phyloP scores from a whole-genome alignment of 2,113 vertebrate species.

The Egretta garzetta region DNA sequence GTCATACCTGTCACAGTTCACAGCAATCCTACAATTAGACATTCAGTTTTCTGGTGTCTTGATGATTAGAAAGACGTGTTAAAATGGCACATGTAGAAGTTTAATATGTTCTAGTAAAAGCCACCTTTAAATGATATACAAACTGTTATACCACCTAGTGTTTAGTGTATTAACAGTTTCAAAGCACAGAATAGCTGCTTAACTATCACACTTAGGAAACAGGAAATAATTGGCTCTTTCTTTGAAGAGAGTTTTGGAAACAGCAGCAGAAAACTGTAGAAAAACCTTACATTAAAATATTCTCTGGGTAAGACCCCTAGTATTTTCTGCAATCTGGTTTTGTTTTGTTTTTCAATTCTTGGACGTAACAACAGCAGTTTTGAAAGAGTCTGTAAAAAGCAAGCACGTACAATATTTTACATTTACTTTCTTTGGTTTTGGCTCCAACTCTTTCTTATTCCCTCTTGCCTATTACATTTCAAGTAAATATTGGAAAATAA shows the following conservation, averaged over 20 bases:
- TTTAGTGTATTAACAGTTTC: background rate
- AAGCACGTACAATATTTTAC: background rate
- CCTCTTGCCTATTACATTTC: background rate
- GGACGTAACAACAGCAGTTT: background rate
- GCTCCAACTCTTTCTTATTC: background rate
- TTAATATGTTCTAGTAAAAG: background rate
- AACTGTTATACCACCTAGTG: background rate
- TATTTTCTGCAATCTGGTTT: background rate
- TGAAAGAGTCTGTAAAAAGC: background rate
- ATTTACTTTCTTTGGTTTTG: background rate
- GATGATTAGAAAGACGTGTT: background rate
- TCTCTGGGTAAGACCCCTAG: background rate
- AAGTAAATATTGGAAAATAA: background rate
- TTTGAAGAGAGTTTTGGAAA: background rate
- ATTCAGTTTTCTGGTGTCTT: background rate
- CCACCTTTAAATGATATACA: background rate
- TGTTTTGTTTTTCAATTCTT: background rate
- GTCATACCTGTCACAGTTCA: background rate
- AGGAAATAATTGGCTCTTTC: background rate
- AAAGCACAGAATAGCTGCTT: background rate
- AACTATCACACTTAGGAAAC: background rate
- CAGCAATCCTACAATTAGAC: background rate
- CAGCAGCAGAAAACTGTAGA: background rate
- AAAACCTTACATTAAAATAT: background rate
- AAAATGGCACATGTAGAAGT: background rate